Evolutionary conservation across 2,113 vertebrate genomes (phyloP).

Genomic region (Gasterosteus aculeatus): DNA sequence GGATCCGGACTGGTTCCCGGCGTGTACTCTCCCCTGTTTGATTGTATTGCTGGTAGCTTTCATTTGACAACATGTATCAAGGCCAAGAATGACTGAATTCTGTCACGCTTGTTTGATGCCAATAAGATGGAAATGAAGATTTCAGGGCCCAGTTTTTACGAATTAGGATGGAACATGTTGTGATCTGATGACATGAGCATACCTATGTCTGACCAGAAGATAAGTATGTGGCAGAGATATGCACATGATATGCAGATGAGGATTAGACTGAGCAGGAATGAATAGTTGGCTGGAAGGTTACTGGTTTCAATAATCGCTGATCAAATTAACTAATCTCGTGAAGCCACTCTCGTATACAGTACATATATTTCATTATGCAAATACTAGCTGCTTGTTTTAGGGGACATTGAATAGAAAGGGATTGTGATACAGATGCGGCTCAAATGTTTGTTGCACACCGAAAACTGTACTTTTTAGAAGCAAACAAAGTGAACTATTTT

Average conservation of each 20-base stretch:
- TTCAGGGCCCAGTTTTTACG: not conserved
- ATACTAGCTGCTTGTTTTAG: not conserved
- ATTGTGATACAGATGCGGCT: conserved; percentile 13
- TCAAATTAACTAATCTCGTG: not conserved
- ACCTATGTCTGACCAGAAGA: not conserved
- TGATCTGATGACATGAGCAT: not conserved
- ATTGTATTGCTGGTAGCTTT: conserved; percentile 32
- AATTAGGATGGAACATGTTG: not conserved
- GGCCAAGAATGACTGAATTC: conserved; percentile 16
- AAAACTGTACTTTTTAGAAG: not conserved
- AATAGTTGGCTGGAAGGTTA: not conserved
- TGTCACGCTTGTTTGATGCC: conserved; percentile 16
- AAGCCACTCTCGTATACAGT: not conserved
- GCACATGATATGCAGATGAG: not conserved
- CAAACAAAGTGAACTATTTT: too few species aligned
- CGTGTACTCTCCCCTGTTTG: conserved; percentile 43
- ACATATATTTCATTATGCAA: conserved; percentile 29
- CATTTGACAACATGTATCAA: conserved; percentile 30
- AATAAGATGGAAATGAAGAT: not conserved
- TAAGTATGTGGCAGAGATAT: not conserved
- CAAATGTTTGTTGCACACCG: not conserved
- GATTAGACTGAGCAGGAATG: not conserved
- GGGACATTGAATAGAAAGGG: not conserved
- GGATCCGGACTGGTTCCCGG: conserved; percentile 33
- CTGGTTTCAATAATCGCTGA: conserved; percentile 1